Evolutionary conservation across 1,140 invertebrate species (phyloP), one percentile per base, ranked within the genome.

Genomic region (Andricus grossulariae): DNA sequence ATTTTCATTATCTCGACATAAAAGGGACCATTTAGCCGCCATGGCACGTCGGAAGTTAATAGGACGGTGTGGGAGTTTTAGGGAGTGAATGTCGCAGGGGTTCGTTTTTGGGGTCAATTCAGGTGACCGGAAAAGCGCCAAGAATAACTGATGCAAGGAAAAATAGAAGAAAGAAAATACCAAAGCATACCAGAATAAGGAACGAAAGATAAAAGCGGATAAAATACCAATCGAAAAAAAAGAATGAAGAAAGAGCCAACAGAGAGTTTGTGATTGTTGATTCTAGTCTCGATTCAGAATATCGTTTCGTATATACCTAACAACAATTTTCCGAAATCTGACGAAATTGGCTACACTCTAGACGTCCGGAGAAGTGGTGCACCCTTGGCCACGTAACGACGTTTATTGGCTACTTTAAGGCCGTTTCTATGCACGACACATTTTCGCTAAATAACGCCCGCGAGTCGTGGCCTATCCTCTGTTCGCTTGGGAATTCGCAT

Each of bases 371-470:
- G 60, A 66, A 25, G 25, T 66, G 60, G 60, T 66, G 25, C 60
- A 66, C 60, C 60, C 60, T 80, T 77, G 80, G 83, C 81, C 85
- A 80, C 84, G 79, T 86, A 88, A 82, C 84, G 83, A 84, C 90
- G 85, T 90, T 92, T 91, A 92, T 92, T 91, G 89, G 88, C 90
- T 92, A 78, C 88, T 92, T 92, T 85, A 89, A 85, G 90, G 87
- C 87, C 84, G 86, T 92, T 92, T 91, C 90, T 91, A 92, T 92
- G 91, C 91, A 84, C 87, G 86, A 90, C 89, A 91, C 89, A 91
- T 88, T 90, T 87, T 88, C 87, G 85, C 88, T 91, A 91, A 91
- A 91, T 91, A 90, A 91, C 86, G 83, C 82, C 80, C 32, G 79
- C 79, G 75, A 72, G 71, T 80, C 76, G 73, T 79, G 73, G 25